phyloP scores from a whole-genome alignment of 2,113 vertebrate genomes.

The Mandrillus leucophaeus region DNA sequence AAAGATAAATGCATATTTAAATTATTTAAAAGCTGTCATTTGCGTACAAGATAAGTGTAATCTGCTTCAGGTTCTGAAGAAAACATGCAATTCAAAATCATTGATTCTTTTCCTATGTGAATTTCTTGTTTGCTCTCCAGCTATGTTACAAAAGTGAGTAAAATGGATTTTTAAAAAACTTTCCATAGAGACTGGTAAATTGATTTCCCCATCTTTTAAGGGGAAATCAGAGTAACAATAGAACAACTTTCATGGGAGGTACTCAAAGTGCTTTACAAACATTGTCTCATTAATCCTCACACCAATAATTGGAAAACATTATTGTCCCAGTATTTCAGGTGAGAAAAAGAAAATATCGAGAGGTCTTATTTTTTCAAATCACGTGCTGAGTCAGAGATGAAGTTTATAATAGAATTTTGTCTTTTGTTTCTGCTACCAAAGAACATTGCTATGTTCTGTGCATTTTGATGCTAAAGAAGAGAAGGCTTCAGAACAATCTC shows the following conservation, averaged over 20 bases:
- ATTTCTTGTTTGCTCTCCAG: constrained; percentile 20
- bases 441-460: not conserved
- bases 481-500: not conserved
- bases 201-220: constrained; percentile 52
- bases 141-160: not conserved
- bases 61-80: constrained; percentile 14
- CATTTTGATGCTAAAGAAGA: constrained; percentile 22
- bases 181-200: constrained; percentile 32
- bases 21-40: constrained; percentile 20
- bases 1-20: constrained; percentile 31
- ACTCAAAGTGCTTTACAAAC: constrained; percentile 5
- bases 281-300: constrained; percentile 49
- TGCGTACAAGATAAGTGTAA: not conserved
- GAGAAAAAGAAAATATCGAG: not conserved
- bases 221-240: constrained; percentile 3
- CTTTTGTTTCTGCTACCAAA: constrained; percentile 5
- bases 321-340: constrained; percentile 54
- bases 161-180: not conserved
- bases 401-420: constrained; percentile 42
- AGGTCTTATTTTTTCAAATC: constrained; percentile 36
- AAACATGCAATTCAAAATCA: not conserved
- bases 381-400: not conserved
- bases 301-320: constrained; percentile 35
- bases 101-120: constrained; percentile 6
- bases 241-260: not conserved